Percentiles rank a stretch among this genome's conserved stretches.
Evolutionary conservation across 2,113 vertebrate species (phyloP).

Genomic region (Aptenodytes forsteri): DNA sequence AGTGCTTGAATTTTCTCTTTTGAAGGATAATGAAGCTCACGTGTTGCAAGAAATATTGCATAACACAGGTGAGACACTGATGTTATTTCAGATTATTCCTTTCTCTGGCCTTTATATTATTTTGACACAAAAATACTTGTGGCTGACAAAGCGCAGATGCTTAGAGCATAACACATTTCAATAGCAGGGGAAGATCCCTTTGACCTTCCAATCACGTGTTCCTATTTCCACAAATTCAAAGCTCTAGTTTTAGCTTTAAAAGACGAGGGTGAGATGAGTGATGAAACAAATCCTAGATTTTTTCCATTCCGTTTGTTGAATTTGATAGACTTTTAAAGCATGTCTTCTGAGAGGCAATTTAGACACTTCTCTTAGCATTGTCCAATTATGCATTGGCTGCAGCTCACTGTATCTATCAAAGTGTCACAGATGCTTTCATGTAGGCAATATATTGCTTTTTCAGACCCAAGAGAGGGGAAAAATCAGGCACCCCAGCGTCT

Average conservation of each 20-base stretch:
- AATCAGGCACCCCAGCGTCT: slow-evolving; percentile 9
- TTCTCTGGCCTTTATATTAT: neutral
- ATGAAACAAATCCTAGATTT: neutral
- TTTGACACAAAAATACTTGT: neutral
- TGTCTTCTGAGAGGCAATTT: slow-evolving; percentile 27
- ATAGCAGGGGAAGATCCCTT: neutral
- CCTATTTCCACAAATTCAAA: neutral
- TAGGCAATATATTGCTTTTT: slow-evolving; percentile 43
- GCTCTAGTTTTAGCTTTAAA: neutral
- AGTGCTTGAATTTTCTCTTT: neutral
- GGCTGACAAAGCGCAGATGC: neutral
- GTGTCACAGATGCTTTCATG: slow-evolving; percentile 47
- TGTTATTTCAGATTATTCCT: neutral
- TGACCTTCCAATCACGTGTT: fast-evolving
- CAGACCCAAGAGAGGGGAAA: slow-evolving; percentile 35
- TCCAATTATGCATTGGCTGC: slow-evolving; percentile 50
- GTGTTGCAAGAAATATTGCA: neutral
- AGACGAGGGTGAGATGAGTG: neutral
- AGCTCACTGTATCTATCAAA: slow-evolving; percentile 43
- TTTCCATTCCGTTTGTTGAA: neutral
- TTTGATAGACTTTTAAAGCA: slow-evolving; percentile 11
- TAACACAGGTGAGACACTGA: neutral
- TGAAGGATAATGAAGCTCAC: neutral
- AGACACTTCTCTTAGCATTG: neutral
- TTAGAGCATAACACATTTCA: neutral